Evolutionary conservation across 2,888 invertebrate genomes (phyloP).

Genomic region (Papilio elwesi): DNA sequence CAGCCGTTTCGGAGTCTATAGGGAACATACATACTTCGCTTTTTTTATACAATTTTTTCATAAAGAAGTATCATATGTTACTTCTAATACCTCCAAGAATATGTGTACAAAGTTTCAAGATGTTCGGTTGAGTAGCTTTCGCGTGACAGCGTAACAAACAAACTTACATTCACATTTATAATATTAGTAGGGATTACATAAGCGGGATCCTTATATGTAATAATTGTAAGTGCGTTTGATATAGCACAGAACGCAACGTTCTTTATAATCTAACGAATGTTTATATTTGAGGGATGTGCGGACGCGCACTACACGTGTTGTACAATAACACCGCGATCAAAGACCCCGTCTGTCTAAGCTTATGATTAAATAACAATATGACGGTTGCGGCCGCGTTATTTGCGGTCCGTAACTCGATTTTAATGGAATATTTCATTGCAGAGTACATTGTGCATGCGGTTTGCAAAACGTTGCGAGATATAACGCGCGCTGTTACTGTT

Average conservation of each 20-base stretch:
- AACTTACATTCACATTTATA: too few species aligned
- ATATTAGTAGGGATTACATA: too few species aligned
- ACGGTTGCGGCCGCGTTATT: slow-evolving; percentile 40
- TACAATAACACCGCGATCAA: slow-evolving; percentile 63
- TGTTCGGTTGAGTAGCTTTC: too few species aligned
- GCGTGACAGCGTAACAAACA: too few species aligned
- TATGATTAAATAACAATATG: slow-evolving; percentile 58
- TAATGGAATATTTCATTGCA: slow-evolving; percentile 36
- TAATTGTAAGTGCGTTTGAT: slow-evolving; percentile 28
- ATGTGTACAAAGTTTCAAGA: too few species aligned
- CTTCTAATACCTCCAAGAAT: too few species aligned
- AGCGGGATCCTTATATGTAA: slow-evolving; percentile 1
- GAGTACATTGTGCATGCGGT: slow-evolving; percentile 36
- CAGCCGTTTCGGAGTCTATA: too few species aligned
- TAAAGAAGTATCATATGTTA: too few species aligned
- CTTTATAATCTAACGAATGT: slow-evolving; percentile 49
- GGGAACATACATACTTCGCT: too few species aligned
- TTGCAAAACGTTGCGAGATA: slow-evolving; percentile 31
- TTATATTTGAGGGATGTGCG: slow-evolving; percentile 26
- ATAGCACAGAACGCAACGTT: slow-evolving; percentile 42
- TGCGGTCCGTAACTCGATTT: slow-evolving; percentile 39
- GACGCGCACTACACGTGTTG: slow-evolving; percentile 26
- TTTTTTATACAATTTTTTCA: too few species aligned
- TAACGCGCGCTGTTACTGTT: slow-evolving; percentile 21
- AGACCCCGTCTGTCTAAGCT: slow-evolving; percentile 60